Percentiles rank a stretch among this genome's conserved stretches.
phyloP scores from a whole-genome alignment of 1,140 invertebrate genomes.

The fruit fly (Drosophila melanogaster) region DNA sequence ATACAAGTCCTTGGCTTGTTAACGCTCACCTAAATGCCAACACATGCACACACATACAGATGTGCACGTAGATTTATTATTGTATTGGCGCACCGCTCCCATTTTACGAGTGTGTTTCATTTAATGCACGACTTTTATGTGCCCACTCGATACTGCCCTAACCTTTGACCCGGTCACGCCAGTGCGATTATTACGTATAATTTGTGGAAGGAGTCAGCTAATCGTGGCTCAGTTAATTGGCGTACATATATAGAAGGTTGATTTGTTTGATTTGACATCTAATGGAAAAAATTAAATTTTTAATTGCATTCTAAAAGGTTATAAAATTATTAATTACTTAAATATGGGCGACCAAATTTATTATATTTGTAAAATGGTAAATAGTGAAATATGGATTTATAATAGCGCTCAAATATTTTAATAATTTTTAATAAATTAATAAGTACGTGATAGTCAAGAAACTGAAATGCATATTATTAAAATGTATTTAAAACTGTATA shows the following conservation, averaged over 20 bases:
- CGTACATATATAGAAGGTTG: constrained; percentile 29
- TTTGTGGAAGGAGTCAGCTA: constrained; percentile 19
- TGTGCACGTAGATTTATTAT: constrained; percentile 51
- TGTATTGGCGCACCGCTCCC: constrained; percentile 27
- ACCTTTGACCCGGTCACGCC: constrained; percentile 18
- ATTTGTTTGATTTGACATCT: neutral
- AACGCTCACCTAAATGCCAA: constrained; percentile 62
- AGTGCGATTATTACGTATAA: constrained; percentile 6
- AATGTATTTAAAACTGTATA: too few relatives aligned
- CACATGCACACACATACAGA: constrained; percentile 13
- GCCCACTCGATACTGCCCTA: constrained; percentile 7
- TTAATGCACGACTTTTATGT: constrained; percentile 51
- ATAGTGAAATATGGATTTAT: too few relatives aligned
- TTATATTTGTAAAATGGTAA: too few relatives aligned
- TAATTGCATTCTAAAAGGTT: constrained; percentile 22
- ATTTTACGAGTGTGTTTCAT: constrained; percentile 62
- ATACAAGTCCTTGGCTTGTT: constrained; percentile 77
- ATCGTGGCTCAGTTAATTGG: constrained; percentile 32
- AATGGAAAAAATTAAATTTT: constrained; percentile 48
- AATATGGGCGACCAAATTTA: constrained; percentile 11
- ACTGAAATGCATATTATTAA: too few relatives aligned
- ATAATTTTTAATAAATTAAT: too few relatives aligned
- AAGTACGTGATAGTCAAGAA: too few relatives aligned
- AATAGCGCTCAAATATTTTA: too few relatives aligned
- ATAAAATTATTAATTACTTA: constrained; percentile 43